Evolutionary conservation across 2,113 vertebrate species (phyloP).

Genomic region (Oreochromis niloticus): DNA sequence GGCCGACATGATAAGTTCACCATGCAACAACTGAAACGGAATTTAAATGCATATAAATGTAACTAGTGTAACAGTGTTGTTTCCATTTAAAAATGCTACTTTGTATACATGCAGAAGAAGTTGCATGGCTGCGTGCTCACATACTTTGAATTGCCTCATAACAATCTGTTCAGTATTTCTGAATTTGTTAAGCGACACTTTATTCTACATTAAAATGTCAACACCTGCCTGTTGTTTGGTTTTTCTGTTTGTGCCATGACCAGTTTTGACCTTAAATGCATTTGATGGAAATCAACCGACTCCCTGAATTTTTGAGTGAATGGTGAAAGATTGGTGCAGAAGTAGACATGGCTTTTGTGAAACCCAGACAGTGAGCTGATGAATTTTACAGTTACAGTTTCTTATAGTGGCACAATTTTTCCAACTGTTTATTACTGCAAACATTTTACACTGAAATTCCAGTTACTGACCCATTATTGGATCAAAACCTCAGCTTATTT

Average conservation of each 20-base stretch:
- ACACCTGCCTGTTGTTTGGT: rapidly evolving
- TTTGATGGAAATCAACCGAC: neutral
- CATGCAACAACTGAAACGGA: neutral
- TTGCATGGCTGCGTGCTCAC: neutral
- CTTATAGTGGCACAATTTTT: neutral
- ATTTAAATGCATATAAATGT: neutral
- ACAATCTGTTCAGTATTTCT: neutral
- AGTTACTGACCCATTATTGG: neutral
- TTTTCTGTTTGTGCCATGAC: neutral
- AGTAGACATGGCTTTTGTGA: rapidly evolving
- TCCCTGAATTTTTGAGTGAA: neutral
- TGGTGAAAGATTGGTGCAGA: neutral
- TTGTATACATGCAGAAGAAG: neutral
- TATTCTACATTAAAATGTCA: neutral
- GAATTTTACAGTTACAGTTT: neutral
- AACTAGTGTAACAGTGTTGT: neutral
- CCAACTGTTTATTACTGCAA: neutral
- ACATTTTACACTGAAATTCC: neutral
- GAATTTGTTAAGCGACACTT: neutral
- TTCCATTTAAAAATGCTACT: neutral
- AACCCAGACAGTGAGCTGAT: neutral
- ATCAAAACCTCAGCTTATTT: neutral
- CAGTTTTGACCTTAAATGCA: neutral
- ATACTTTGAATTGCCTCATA: neutral
- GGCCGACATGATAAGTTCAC: neutral